A percentile compares a stretch with the other conserved stretches of the same genome.
phyloP scores from a whole-genome alignment of 2,113 vertebrate genomes.

The Dicrurus megarhynchus region DNA sequence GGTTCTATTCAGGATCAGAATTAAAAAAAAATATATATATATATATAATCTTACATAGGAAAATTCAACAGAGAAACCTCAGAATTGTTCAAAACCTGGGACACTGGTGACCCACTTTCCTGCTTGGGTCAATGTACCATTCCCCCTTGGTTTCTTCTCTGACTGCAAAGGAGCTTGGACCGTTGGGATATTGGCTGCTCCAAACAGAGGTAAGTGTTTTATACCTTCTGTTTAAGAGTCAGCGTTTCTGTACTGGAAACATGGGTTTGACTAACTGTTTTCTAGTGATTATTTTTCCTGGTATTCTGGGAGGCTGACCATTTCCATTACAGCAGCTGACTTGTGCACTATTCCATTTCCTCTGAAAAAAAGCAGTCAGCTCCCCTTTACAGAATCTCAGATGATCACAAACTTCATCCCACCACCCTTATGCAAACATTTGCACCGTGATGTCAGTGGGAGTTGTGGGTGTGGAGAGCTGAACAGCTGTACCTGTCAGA shows the following conservation, averaged over 20 bases:
- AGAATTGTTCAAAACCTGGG: neutral
- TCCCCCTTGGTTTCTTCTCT: neutral
- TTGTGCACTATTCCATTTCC: neutral
- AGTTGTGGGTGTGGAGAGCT: neutral
- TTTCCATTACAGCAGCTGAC: neutral
- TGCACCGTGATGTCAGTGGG: accelerated
- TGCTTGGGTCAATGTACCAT: neutral
- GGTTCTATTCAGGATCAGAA: neutral
- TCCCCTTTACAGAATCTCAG: neutral
- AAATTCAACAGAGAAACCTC: neutral
- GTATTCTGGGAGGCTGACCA: neutral
- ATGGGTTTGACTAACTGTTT: neutral
- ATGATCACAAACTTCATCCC: neutral
- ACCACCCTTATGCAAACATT: neutral
- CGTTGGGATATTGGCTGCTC: neutral
- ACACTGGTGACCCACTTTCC: neutral
- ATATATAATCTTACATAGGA: neutral
- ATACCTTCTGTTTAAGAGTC: neutral
- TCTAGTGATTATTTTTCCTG: neutral
- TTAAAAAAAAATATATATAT: neutral
- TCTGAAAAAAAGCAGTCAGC: neutral
- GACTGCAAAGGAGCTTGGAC: neutral
- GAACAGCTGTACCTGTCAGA: neutral
- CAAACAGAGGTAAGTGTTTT: neutral
- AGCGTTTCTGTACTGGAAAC: neutral